A percentile compares a stretch with the other conserved stretches of the same genome.
Evolutionary conservation across 2,888 invertebrate genomes (phyloP).

Genomic region (Oxyscelio sp.): DNA sequence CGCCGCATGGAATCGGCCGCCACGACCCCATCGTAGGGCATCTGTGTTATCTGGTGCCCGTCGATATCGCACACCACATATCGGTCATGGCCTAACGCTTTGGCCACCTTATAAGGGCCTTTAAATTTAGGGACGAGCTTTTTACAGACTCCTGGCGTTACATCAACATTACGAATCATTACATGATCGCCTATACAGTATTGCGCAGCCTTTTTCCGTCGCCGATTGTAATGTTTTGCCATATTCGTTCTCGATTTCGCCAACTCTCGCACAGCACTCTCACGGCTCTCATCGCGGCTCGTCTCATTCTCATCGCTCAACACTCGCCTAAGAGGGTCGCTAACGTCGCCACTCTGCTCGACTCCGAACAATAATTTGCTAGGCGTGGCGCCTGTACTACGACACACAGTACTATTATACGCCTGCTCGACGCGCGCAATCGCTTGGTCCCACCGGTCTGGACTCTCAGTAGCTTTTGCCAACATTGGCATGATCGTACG

Average conservation of each 20-base stretch:
- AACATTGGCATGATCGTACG: too few relatives aligned
- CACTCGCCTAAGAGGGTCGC: too few relatives aligned
- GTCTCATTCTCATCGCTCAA: too few relatives aligned
- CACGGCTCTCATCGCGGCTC: neutral
- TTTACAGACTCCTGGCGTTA: neutral
- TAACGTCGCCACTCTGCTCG: too few relatives aligned
- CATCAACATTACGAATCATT: neutral
- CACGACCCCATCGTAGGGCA: neutral
- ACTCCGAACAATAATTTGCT: too few relatives aligned
- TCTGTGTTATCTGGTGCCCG: neutral
- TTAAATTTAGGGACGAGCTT: neutral
- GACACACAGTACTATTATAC: too few relatives aligned
- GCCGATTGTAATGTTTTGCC: neutral
- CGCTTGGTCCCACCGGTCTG: too few relatives aligned
- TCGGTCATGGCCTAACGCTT: neutral
- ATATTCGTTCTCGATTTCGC: neutral
- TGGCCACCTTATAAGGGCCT: too few relatives aligned
- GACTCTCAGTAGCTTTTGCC: too few relatives aligned
- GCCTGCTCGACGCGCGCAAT: too few relatives aligned
- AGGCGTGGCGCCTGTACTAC: too few relatives aligned
- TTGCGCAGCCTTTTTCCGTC: neutral
- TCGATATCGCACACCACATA: too few relatives aligned
- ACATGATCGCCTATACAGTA: neutral
- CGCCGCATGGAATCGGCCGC: neutral
- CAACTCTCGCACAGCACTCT: neutral